These are phyloP conservation scores for Antheraea assamensis DNA, from an alignment of 2,888 invertebrate genomes.

Conservation along the genomic window DNA sequence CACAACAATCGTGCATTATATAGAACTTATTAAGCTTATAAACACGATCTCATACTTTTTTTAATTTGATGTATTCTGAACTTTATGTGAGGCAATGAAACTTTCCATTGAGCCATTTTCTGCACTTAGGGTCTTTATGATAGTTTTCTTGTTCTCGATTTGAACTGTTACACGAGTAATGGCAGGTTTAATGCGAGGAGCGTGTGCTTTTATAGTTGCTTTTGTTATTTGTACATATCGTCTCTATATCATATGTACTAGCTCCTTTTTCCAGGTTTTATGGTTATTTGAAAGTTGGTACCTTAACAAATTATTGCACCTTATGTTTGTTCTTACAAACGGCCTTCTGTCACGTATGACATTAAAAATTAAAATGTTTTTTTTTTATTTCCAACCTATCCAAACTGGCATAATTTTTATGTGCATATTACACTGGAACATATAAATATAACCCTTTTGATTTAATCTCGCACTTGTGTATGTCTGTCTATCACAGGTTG, in stretches of 20 bases:
- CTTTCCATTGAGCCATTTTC: slow-evolving; percentile 20
- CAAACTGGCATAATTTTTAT: no score
- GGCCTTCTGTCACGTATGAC: no score
- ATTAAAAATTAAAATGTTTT: no score
- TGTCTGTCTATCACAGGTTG: no score
- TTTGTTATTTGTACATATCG: neutral
- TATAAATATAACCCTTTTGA: no score
- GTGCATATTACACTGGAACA: no score
- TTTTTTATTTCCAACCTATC: no score
- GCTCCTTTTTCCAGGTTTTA: neutral
- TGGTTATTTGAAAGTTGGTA: slow-evolving; percentile 2
- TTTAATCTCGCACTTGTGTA: no score
- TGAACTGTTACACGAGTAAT: slow-evolving; percentile 17
- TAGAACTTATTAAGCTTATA: no score
- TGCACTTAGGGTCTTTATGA: slow-evolving; percentile 21
- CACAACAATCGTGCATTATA: no score
- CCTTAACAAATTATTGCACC: neutral
- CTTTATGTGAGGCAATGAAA: slow-evolving; percentile 38
- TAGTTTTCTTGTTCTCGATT: slow-evolving; percentile 19
- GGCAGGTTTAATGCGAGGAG: slow-evolving; percentile 8
- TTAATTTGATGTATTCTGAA: slow-evolving; percentile 26
- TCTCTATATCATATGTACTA: neutral
- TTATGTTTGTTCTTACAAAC: no score
- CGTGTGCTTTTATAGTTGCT: slow-evolving; percentile 15
- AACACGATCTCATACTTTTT: neutral